These are phyloP conservation scores for Probaryconus sp. DNA, from an alignment of 1,140 invertebrate genomes.

Conservation along the genomic window DNA sequence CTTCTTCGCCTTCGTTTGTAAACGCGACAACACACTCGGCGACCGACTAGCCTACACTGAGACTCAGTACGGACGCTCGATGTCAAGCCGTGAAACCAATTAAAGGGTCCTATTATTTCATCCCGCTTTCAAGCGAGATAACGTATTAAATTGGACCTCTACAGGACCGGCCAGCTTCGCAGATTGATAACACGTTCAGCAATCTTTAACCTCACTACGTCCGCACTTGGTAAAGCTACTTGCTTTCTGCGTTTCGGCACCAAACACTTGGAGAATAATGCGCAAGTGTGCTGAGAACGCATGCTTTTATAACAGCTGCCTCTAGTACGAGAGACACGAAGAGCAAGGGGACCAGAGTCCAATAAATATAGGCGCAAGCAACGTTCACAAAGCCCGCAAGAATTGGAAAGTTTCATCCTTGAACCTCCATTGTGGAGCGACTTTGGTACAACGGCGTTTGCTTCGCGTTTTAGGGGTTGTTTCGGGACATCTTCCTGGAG, in stretches of 20 bases:
- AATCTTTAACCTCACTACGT: slow-evolving; percentile 34
- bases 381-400: no score
- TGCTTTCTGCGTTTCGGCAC: slow-evolving; percentile 4
- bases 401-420: no score
- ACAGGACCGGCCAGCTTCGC: slow-evolving; percentile 43
- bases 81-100: slow-evolving; percentile 66
- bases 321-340: no score
- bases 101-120: slow-evolving; percentile 69
- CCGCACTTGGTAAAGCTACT: slow-evolving; percentile 10
- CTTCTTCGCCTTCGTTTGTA: background rate
- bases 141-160: slow-evolving; percentile 46
- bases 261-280: slow-evolving; percentile 31
- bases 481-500: no score
- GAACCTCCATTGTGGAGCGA: no score
- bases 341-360: no score
- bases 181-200: slow-evolving; percentile 12
- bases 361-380: no score
- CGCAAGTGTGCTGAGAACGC: slow-evolving; percentile 18
- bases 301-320: slow-evolving; percentile 47
- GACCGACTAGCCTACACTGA: slow-evolving; percentile 79
- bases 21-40: slow-evolving; percentile 64
- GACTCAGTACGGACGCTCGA: slow-evolving; percentile 76
- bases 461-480: no score
- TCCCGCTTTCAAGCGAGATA: slow-evolving; percentile 62
- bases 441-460: no score